Evolutionary conservation across 1,140 invertebrate species (phyloP).

Genomic region (Dysdera silvatica): DNA sequence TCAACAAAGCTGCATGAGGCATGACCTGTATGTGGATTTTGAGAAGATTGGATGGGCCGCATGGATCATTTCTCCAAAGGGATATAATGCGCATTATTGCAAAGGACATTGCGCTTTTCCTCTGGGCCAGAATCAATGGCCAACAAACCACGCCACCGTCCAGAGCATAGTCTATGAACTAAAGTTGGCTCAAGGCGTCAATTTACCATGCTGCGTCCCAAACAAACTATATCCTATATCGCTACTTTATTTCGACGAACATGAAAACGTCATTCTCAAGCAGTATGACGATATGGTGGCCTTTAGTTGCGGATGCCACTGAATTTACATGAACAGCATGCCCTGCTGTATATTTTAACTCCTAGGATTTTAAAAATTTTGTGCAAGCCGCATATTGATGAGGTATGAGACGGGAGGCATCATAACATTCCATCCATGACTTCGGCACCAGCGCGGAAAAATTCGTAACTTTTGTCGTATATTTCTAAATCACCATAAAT

Average conservation of each 20-base stretch:
- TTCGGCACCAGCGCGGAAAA: too few relatives aligned
- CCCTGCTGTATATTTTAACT: too few relatives aligned
- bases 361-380: too few relatives aligned
- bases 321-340: neutral
- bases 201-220: slow-evolving; percentile 58
- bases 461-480: too few relatives aligned
- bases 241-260: slow-evolving; percentile 58
- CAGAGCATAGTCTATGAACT: slow-evolving; percentile 53
- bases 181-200: slow-evolving; percentile 44
- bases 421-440: too few relatives aligned
- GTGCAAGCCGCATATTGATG: too few relatives aligned
- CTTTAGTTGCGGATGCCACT: slow-evolving; percentile 31
- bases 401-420: too few relatives aligned
- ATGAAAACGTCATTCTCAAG: slow-evolving; percentile 59
- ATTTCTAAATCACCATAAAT: too few relatives aligned
- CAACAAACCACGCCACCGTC: slow-evolving; percentile 61
- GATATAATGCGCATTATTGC: slow-evolving; percentile 53
- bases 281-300: slow-evolving; percentile 62
- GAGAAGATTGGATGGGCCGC: slow-evolving; percentile 57
- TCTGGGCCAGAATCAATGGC: slow-evolving; percentile 48
- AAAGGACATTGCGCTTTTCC: slow-evolving; percentile 54
- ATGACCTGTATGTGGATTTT: slow-evolving; percentile 52
- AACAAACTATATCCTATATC: slow-evolving; percentile 55
- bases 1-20: slow-evolving; percentile 38
- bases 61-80: slow-evolving; percentile 53